Evolutionary conservation across 2,113 vertebrate species (phyloP), one percentile per base, ranked within the genome.

Genomic region (Microcebus griseorufus): DNA sequence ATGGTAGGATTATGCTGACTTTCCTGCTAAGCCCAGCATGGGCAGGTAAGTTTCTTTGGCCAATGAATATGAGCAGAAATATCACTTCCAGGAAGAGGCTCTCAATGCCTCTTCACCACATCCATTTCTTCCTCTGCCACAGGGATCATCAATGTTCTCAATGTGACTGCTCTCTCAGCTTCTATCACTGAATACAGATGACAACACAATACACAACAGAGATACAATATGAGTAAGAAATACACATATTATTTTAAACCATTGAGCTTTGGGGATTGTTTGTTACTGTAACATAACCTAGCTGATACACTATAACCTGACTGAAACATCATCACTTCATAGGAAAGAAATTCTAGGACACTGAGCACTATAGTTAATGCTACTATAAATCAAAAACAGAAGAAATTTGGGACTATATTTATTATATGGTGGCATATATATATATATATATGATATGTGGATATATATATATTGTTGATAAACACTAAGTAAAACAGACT

Each of bases 331-430:
- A n/a, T 32, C 62, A 13, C 27, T 48, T 48, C 34, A 72, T 11
- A 72, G 65, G 82, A 80, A 92, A 83, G 62, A 86, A 86, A 87
- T 87, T 39, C 11, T 4, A 4, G 42, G 17, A 81, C 37, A 51
- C 45, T 25, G 34, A 80, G 65, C 37, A 60, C 64, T 75, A 45
- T 42, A 17, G 88, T 4, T 84, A 95, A 69, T 79, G 32, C 69
- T 75, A 83, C 75, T 37, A 45, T 39, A 87, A 91, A 67, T 32
- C 18, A 64, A 94, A 94, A 82, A 86, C 39, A 86, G 64, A 94
- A 95, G 27, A 91, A 85, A 83, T 79, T 4, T 25, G 27, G 22
- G 13, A 18, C 39, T 72, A 12, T 51, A 22, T 89, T 87, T 45
- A 45, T 45, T 45, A 79, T 37, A 86, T 18, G 53, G 25, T 14